Evolutionary conservation across 2,797 vertebrate species (phyloP), one percentile per base, ranked within the genome.

Genomic region (Oreochromis mossambicus): DNA sequence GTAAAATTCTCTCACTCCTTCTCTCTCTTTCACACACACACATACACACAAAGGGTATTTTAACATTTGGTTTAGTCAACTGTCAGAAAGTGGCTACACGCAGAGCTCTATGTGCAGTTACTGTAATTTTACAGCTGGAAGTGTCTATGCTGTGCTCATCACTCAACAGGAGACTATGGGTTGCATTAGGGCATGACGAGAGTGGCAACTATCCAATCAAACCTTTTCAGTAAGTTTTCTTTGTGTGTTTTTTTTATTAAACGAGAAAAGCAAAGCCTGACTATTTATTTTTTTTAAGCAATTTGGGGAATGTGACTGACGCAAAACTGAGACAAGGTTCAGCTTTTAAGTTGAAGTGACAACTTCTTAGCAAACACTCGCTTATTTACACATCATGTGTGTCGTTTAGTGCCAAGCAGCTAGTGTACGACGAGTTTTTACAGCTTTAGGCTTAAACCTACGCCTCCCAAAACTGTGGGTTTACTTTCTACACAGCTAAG

Each of bases 121-220:
- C 56, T 77, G 17, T 55, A 77, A 86, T 87, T 84, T 70, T 43
- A 76, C 19, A 68, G 24, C 26, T 17, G 10, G 9, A 79, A 76
- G 26, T 43, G 11, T 75, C 8, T 19, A 8, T 4, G 32, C 54
- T 7, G 24, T 79, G 51, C 73, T 80, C 68, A 50, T 61, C 36
- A 56, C 84, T 52, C 21, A n/a, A 56, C 68, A 24, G 61, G 81
- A 77, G 32, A 10, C 48, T 3, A 12, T 6, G 17, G 82, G 21
- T 48, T 77, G 43, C 46, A 70, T 21, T 48, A 61, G 68, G 63
- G 17, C 11, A 79, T 24, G 55, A 21, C 6, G 2, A 58, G 4
- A 15, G 32, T 4, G 4, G 32, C 10, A 55, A 41, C 34, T 24
- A 32, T 77, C 29, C 32, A 63, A 34, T 56, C 10, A 61, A 21